Percentiles rank a stretch among this genome's conserved stretches.
Evolutionary conservation across 2,888 invertebrate species (phyloP).

Genomic region (Machimus atricapillus): DNA sequence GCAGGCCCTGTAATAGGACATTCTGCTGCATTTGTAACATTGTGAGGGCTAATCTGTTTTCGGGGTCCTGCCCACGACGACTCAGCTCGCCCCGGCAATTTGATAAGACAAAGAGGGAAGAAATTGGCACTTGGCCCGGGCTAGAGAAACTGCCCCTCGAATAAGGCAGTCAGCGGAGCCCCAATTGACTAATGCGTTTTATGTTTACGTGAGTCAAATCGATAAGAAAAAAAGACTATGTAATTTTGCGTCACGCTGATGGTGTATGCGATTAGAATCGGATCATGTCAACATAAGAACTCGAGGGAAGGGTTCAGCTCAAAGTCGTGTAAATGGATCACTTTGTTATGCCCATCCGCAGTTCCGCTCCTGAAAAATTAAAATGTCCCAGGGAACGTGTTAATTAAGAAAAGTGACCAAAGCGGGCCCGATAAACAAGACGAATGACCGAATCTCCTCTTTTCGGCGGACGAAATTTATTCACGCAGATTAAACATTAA

Average conservation of each 20-base stretch:
- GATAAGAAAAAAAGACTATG: not conserved
- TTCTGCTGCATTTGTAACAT: not conserved
- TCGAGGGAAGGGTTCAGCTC: not conserved
- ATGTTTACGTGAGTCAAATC: conserved; percentile 21
- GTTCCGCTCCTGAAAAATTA: conserved; percentile 34
- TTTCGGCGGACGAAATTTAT: conserved; percentile 34
- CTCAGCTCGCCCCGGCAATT: not conserved
- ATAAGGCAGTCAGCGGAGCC: not conserved
- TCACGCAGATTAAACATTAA: conserved; percentile 46
- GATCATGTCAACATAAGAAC: conserved; percentile 16
- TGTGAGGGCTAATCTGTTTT: conserved; percentile 19
- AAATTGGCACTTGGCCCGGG: not conserved
- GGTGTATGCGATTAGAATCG: conserved; percentile 14
- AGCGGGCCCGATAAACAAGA: conserved; percentile 39
- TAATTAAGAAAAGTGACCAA: conserved; percentile 47
- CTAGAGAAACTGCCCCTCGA: not conserved
- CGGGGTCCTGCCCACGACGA: not conserved
- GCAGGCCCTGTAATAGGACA: not conserved
- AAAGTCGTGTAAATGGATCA: not conserved
- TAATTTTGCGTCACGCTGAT: conserved; percentile 24
- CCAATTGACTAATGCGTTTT: conserved; percentile 32
- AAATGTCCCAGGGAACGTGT: conserved; percentile 42
- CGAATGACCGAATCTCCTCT: conserved; percentile 33
- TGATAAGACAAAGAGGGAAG: not conserved
- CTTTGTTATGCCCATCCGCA: not conserved